Evolutionary conservation across 35 echinoderm and acorn worm species (phyloP).

Genomic region (Heliocidaris tuberculata): DNA sequence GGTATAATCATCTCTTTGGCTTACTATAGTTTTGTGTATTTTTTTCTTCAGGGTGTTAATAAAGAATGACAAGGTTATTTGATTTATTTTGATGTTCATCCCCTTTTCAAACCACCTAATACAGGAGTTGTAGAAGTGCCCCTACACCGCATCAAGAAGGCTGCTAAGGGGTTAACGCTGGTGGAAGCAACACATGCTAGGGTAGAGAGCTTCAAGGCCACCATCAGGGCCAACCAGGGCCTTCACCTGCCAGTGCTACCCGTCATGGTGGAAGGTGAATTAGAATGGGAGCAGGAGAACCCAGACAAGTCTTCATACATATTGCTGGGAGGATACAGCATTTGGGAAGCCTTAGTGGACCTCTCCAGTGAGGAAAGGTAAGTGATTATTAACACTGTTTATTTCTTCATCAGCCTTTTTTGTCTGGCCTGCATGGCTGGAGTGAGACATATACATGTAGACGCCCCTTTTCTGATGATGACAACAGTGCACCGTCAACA

Average conservation of each 20-base stretch:
- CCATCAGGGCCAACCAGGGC: neutral
- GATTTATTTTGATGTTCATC: too few species aligned
- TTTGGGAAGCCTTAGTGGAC: neutral
- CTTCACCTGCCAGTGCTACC: neutral
- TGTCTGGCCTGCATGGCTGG: too few species aligned
- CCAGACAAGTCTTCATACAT: neutral
- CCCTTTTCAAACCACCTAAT: neutral
- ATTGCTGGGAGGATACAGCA: neutral
- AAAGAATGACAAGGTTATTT: too few species aligned
- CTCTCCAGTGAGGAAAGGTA: conserved; percentile 19
- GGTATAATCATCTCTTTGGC: too few species aligned
- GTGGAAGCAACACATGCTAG: neutral
- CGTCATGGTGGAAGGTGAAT: neutral
- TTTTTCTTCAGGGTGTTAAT: too few species aligned
- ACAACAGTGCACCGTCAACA: too few species aligned
- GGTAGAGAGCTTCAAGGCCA: conserved; percentile 10
- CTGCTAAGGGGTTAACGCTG: neutral
- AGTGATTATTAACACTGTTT: too few species aligned
- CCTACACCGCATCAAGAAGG: neutral
- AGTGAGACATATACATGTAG: too few species aligned
- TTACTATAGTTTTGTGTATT: too few species aligned
- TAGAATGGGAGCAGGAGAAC: conserved; percentile 7
- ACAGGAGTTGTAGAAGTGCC: conserved; percentile 15
- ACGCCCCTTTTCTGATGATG: too few species aligned
- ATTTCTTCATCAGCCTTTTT: too few species aligned